A percentile compares a stretch with the other conserved stretches of the same genome.
These are phyloP conservation scores for Macquaria ambigua DNA, from an alignment of 2,113 vertebrate species.

Conservation along the genomic window DNA sequence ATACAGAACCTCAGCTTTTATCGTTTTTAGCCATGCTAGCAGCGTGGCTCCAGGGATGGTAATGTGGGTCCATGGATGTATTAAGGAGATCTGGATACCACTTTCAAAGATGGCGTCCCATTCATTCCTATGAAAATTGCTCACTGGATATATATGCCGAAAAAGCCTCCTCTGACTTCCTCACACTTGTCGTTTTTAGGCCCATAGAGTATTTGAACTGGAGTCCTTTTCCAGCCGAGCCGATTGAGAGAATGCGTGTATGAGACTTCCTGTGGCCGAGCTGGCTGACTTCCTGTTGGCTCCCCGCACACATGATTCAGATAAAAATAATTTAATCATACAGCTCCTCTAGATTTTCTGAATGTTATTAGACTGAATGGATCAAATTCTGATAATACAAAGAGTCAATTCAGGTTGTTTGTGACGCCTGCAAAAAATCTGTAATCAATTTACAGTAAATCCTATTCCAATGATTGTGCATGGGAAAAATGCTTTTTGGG, in stretches of 20 bases:
- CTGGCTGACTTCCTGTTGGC: no score
- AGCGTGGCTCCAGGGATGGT: not conserved
- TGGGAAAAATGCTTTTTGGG: no score
- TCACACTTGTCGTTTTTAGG: no score
- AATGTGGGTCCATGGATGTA: not conserved
- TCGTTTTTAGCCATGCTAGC: not conserved
- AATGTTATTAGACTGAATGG: not conserved
- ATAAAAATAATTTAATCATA: not conserved
- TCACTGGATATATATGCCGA: no score
- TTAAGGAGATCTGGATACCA: no score
- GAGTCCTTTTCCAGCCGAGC: no score
- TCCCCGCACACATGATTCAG: not conserved
- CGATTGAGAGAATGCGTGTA: no score
- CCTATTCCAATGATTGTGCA: no score
- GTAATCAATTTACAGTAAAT: no score
- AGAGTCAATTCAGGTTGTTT: not conserved
- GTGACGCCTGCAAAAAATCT: no score
- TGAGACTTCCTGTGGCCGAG: no score
- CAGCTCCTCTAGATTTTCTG: not conserved
- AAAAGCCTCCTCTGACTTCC: not conserved
- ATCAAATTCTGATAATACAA: not conserved
- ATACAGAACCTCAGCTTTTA: not conserved
- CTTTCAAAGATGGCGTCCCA: not conserved
- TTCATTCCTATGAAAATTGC: not conserved
- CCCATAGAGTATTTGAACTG: no score